Conservation (phyloP, 2,113 vertebrate species). For the Pseudorasbora parva region DNA sequence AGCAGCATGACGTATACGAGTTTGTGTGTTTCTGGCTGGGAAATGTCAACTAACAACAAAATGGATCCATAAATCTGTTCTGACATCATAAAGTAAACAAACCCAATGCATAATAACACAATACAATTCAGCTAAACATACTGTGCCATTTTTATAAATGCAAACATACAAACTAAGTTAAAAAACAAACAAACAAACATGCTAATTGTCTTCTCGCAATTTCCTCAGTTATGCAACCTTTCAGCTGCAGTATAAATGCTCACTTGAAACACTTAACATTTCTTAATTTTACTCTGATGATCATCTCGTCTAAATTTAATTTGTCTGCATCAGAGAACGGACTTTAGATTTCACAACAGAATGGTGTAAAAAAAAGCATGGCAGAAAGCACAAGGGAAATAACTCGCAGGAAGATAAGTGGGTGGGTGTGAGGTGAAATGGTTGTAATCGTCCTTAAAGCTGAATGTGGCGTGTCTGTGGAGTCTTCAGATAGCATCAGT, state of each 20-base stretch:
- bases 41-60: background rate
- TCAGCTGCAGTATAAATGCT: background rate
- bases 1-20: background rate
- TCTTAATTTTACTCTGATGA: background rate
- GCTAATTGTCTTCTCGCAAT: background rate
- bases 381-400: background rate
- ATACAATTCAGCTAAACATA: background rate
- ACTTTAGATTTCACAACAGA: background rate
- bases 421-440: background rate
- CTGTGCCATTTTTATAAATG: background rate
- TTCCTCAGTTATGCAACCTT: background rate
- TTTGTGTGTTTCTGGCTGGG: slow-evolving; percentile 20
- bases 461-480: background rate
- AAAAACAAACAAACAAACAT: background rate
- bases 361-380: background rate
- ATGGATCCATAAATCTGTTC: slow-evolving; percentile 15
- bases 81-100: slow-evolving; percentile 6
- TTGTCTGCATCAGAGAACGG: background rate
- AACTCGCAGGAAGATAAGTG: background rate
- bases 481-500: slow-evolving; percentile 7
- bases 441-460: slow-evolving; percentile 13
- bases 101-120: background rate
- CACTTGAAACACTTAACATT: slow-evolving; percentile 15
- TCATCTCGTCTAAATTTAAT: background rate
- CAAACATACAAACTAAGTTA: background rate